Percentiles rank a stretch among this genome's conserved stretches.
These are phyloP conservation scores for Callaeas wilsoni DNA, from an alignment of 2,113 vertebrate species.

Conservation along the genomic window DNA sequence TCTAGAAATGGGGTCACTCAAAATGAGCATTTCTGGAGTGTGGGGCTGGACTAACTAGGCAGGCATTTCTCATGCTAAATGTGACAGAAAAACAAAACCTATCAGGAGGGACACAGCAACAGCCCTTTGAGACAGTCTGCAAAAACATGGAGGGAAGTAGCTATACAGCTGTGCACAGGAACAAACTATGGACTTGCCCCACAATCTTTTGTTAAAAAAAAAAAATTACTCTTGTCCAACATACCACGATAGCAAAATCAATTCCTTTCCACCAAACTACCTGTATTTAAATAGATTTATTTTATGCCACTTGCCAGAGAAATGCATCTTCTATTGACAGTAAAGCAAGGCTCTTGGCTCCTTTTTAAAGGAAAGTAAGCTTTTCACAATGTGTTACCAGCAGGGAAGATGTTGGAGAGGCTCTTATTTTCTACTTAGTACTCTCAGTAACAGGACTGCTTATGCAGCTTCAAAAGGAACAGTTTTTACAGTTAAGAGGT, in stretches of 20 bases:
- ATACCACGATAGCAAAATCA: neutral
- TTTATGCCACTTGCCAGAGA: neutral
- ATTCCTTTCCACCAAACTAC: conserved; percentile 34
- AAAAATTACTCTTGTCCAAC: neutral
- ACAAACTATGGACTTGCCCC: neutral
- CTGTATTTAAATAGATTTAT: conserved; percentile 39
- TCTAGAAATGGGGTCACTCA: neutral
- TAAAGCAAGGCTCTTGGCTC: neutral
- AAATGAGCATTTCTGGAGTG: neutral
- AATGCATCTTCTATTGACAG: conserved; percentile 10
- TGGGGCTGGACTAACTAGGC: neutral
- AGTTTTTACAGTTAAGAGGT: neutral
- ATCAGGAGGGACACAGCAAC: neutral
- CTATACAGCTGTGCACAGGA: neutral
- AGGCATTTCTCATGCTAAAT: neutral
- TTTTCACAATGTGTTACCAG: neutral
- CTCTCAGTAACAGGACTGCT: neutral
- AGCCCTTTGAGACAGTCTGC: neutral
- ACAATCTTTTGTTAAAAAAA: neutral
- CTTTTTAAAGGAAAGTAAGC: neutral
- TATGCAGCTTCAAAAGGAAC: neutral
- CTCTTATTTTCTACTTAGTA: conserved; percentile 1
- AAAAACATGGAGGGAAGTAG: neutral
- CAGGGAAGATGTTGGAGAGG: neutral
- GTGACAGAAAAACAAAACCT: neutral